phyloP scores from a whole-genome alignment of 2,113 vertebrate genomes.

The Excalfactoria chinensis region DNA sequence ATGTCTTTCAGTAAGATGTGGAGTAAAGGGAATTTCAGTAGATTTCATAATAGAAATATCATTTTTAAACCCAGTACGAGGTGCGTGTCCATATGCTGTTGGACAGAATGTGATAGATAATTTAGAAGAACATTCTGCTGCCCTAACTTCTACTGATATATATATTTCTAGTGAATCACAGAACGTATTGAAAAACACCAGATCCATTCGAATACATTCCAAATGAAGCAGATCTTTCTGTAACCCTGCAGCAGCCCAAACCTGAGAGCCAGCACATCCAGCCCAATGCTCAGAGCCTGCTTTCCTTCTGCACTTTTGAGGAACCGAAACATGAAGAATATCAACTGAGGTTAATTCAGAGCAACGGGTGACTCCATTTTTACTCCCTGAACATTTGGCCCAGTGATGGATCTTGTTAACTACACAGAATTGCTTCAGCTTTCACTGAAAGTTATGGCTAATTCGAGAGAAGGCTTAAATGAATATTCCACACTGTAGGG shows the following conservation, averaged over 20 bases:
- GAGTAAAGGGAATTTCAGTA: neutral
- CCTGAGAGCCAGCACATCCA: neutral
- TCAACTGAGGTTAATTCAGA: constrained; percentile 13
- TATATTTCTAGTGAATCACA: neutral
- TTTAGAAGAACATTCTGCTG: constrained; percentile 30
- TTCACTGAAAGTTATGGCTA: constrained; percentile 64
- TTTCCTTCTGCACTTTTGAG: neutral
- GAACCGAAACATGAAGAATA: neutral
- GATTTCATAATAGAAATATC: neutral
- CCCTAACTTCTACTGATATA: neutral
- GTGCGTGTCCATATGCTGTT: neutral
- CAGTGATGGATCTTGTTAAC: constrained; percentile 48
- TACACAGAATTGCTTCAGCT: constrained; percentile 65
- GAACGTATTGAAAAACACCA: neutral
- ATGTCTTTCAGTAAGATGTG: neutral
- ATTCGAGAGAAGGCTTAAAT: constrained; percentile 76
- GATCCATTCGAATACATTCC: neutral
- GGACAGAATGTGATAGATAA: neutral
- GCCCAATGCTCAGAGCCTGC: neutral
- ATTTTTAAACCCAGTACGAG: neutral
- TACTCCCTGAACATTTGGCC: constrained; percentile 43
- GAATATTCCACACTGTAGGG: constrained; percentile 58
- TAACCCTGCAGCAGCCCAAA: neutral
- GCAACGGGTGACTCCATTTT: constrained; percentile 36
- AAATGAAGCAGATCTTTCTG: neutral